These are phyloP conservation scores for Gadus chalcogrammus DNA, from an alignment of 2,113 vertebrate species.

Conservation along the genomic window DNA sequence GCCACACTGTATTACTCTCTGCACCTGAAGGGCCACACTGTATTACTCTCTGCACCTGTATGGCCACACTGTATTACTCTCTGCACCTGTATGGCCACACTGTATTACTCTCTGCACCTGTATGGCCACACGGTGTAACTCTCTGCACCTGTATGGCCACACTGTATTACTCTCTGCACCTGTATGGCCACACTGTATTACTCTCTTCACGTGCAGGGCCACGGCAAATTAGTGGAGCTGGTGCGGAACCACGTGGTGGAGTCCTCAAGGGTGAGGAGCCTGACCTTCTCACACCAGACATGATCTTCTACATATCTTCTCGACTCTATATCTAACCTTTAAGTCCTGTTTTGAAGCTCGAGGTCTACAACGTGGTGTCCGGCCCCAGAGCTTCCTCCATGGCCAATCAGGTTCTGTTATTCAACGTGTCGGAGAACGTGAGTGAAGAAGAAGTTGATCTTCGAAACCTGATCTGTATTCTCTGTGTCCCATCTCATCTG, in stretches of 20 bases:
- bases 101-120: too few species aligned
- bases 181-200: background rate
- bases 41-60: too few species aligned
- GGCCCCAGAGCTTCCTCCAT: slow-evolving; percentile 69
- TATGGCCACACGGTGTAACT: too few species aligned
- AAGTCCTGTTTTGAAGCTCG: slow-evolving; percentile 68
- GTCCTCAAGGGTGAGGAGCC: slow-evolving; percentile 69
- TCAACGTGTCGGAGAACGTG: slow-evolving; percentile 79
- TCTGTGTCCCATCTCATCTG: background rate
- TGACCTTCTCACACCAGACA: too few species aligned
- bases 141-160: too few species aligned
- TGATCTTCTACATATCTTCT: too few species aligned
- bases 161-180: too few species aligned
- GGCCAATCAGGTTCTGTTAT: slow-evolving; percentile 82
- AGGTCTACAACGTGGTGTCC: slow-evolving; percentile 75
- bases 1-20: background rate
- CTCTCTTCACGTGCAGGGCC: slow-evolving; percentile 72
- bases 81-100: too few species aligned
- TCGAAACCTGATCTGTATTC: background rate
- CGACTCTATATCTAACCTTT: too few species aligned
- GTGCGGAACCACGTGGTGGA: slow-evolving; percentile 82
- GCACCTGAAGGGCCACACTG: slow-evolving; percentile 77
- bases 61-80: too few species aligned
- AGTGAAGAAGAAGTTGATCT: slow-evolving; percentile 46
- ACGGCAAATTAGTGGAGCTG: slow-evolving; percentile 82